A percentile compares a stretch with the other conserved stretches of the same genome.
Evolutionary conservation across 1,140 invertebrate genomes (phyloP).

Genomic region (Heliothis subflexa): DNA sequence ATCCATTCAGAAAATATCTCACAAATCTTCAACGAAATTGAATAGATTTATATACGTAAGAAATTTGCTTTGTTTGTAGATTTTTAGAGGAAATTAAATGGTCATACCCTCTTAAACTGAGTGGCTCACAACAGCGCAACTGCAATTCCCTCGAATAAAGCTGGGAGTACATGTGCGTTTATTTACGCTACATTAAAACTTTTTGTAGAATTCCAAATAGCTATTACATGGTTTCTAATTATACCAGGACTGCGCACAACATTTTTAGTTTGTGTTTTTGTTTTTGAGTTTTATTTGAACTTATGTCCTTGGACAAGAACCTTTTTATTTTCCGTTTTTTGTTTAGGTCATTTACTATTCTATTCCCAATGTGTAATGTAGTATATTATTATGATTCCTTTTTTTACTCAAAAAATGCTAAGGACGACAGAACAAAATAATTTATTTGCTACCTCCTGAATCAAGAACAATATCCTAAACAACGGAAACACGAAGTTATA

Average conservation of each 20-base stretch:
- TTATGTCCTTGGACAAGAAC: conserved; percentile 11
- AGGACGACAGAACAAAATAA: too few species aligned
- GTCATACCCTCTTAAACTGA: conserved; percentile 51
- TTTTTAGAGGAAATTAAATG: conserved; percentile 58
- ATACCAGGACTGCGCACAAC: neutral
- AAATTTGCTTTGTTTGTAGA: conserved; percentile 46
- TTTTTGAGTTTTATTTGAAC: conserved; percentile 6
- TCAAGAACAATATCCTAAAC: too few species aligned
- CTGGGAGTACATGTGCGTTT: conserved; percentile 39
- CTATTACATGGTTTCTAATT: conserved; percentile 29
- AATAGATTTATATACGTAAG: conserved; percentile 41
- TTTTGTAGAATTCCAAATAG: conserved; percentile 29
- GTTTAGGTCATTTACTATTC: neutral
- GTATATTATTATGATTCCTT: too few species aligned
- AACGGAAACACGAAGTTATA: neutral
- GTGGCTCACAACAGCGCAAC: conserved; percentile 50
- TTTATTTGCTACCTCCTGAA: neutral
- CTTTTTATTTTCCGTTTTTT: neutral
- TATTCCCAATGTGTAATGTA: neutral
- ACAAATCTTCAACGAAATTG: conserved; percentile 30
- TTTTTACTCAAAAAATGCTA: too few species aligned
- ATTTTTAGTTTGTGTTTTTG: conserved; percentile 23
- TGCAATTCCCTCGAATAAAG: conserved; percentile 51
- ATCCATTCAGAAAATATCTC: neutral
- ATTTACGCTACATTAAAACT: conserved; percentile 42